Percentiles rank a stretch among this genome's conserved stretches.
phyloP scores from a whole-genome alignment of 2,113 vertebrate species.

The Melanostigma gelatinosum region DNA sequence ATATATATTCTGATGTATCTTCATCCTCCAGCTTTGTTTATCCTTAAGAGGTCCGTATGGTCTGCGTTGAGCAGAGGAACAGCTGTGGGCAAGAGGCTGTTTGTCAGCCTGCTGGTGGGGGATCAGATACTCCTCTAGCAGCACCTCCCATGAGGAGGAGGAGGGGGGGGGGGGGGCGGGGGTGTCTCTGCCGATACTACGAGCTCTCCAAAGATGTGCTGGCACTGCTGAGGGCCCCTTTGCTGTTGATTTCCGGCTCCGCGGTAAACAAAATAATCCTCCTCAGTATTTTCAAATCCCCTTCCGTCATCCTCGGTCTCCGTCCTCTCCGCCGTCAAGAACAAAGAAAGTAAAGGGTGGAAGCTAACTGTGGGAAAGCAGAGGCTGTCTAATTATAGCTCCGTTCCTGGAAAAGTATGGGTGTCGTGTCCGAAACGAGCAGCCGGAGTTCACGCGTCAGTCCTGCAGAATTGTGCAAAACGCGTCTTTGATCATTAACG shows the following conservation, averaged over 20 bases:
- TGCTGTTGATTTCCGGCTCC: conserved; percentile 24
- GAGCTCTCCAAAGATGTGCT: conserved; percentile 4
- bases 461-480: conserved; percentile 64
- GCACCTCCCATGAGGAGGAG: conserved; percentile 14
- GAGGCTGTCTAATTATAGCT: conserved; percentile 70
- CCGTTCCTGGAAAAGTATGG: conserved; percentile 9
- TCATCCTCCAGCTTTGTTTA: too few species aligned
- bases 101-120: conserved; percentile 8
- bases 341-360: conserved; percentile 62
- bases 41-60: background rate
- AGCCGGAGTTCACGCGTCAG: conserved; percentile 56
- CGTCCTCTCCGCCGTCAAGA: conserved; percentile 41
- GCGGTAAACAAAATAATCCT: conserved; percentile 67
- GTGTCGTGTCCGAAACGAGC: conserved; percentile 35
- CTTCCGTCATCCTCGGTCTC: background rate
- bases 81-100: conserved; percentile 50
- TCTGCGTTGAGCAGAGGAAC: conserved; percentile 35
- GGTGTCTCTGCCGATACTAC: conserved; percentile 2
- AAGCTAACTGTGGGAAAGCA: conserved; percentile 38
- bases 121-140: conserved; percentile 39
- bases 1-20: too few species aligned
- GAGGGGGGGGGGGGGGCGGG: background rate
- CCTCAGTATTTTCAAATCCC: conserved; percentile 49
- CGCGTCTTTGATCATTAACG: conserved; percentile 59
- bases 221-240: conserved; percentile 7